Evolutionary conservation across 2,888 invertebrate genomes (phyloP), one percentile per base, ranked within the genome.

Genomic region (Micoletzkya japonica): DNA sequence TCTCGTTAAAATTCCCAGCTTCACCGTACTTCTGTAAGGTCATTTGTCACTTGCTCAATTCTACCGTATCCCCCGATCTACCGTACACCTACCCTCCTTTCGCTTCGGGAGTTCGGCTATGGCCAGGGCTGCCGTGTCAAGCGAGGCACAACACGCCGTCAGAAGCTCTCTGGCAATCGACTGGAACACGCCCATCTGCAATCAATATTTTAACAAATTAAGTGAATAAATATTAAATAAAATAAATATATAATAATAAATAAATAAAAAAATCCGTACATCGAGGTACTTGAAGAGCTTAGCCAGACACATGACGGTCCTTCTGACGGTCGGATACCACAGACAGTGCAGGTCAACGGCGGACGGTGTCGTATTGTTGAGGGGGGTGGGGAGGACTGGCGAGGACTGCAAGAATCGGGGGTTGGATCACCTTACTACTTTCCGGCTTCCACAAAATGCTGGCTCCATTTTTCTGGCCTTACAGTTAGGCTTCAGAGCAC

Each of bases 321-420:
- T 89, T 26, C 97, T 89, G 0, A 98, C 95, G 0, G 94, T 95
- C 0, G 98, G 98, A 87, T 97, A 98, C 98, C 98, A 98, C 95
- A 98, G 95, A 34, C 97, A 98, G 87, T 97, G 97, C 39, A 97
- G 89, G 88, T 98, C 97, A 0, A 96, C 94, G 0, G 95, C 93
- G 0, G 93, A 93, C 85, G 63, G 50, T 36, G 60, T n/a, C n/a
- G n/a, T n/a, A n/a, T n/a, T n/a, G n/a, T n/a, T n/a, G n/a, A n/a
- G n/a, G n/a, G n/a, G n/a, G n/a, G n/a, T n/a, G n/a, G n/a, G n/a
- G n/a, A n/a, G n/a, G n/a, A n/a, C n/a, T n/a, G n/a, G n/a, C n/a
- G n/a, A n/a, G n/a, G n/a, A n/a, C n/a, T n/a, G n/a, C n/a, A n/a
- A n/a, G n/a, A n/a, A n/a, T n/a, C n/a, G n/a, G n/a, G n/a, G n/a